Base-by-base conservation (phyloP, 2,113 vertebrate species). In the Salminus brasiliensis region DNA sequence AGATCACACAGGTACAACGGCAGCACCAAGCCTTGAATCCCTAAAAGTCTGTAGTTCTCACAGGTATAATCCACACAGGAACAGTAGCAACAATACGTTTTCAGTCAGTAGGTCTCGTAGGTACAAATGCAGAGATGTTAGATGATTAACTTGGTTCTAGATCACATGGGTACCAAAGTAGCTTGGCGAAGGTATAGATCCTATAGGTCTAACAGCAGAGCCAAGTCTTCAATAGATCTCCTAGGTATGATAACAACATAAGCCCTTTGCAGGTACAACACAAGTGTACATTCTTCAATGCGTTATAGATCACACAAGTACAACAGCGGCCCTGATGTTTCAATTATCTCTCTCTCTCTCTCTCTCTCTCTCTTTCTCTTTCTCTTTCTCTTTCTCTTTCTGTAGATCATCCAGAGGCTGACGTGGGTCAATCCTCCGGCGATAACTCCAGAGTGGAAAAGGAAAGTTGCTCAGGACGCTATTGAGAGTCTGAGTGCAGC, bases 401-500 rank as follows among this genome's bases (percentile, higher is more conserved):
- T 36, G 29, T 76, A 99, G 98, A 98, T 99, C 49, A 95, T 99
- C 87, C 98, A 98, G 88, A 87, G 97, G 81, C 94, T 99, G 79
- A 94, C 97, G 0, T 98, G 96, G 91, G 97, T 98, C 27, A 98
- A 96, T 84, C 97, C 98, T 4, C 98, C 98, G 0, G 92, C 95
- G 83, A 92, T 99, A 88, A 96, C 91, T 2, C 87, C 92, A 0
- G 98, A 99, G 65, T 99, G 98, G 98, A 99, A 99, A 89, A 92
- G 96, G 74, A 98, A 97, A 84, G 95, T 99, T 71, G 98, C 97
- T 69, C 98, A 99, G 88, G 98, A 99, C 0, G 97, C 98, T 63
- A 99, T 99, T 0, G 98, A 99, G 90, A 98, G 97, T 88, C 95
- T 99, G 59, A 99, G 97, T 0, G 97, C 98, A 0, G 96, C 97